Base-by-base conservation (phyloP, 2,888 invertebrate species). In the Mamestra brassicae region DNA sequence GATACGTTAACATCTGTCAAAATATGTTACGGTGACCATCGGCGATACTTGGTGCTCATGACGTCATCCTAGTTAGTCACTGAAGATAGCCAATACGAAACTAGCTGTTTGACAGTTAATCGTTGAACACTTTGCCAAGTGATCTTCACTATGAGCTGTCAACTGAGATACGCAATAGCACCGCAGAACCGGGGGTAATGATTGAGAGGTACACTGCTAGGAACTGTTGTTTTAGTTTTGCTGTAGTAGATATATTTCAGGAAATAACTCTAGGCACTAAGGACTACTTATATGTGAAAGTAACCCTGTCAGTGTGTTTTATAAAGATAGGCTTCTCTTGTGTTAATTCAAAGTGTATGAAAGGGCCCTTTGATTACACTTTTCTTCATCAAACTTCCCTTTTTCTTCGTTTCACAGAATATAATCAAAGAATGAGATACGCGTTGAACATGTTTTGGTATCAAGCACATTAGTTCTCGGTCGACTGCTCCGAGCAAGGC, bases 401-500 rank as follows among this genome's bases (percentile, higher is more conserved):
- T 65, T 65, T 74, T 65, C 66, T 64, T 67, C 85, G 63, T 71
- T 86, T 87, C 76, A 82, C 83, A 78, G 83, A 63, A 57, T 42
- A 63, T 76, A 80, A 78, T 87, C 80, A 85, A 85, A 85, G 85
- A 72, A 72, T 52, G 13, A 64, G 47, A 65, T 75, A 55, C 72
- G 60, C 68, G 75, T 64, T 63, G 63, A 70, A 62, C 61, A 54
- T 61, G 66, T 17, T 70, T 17, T 58, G 36, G 13, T 70, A 84
- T 76, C 69, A 72, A 80, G 50, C 73, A 11, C 68, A 57, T 83
- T 68, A 65, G 36, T 7, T 8, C 45, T 47, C 79, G 42, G 15
- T 45, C 73, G 79, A 73, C 50, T 80, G 84, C 13, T 52, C 54
- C 6, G 54, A 58, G 57, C 66, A 13, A 63, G 54, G 64, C 50